A percentile compares a stretch with the other conserved stretches of the same genome.
Conservation (phyloP, 2,888 invertebrate genomes). For the Aquatica leii region DNA sequence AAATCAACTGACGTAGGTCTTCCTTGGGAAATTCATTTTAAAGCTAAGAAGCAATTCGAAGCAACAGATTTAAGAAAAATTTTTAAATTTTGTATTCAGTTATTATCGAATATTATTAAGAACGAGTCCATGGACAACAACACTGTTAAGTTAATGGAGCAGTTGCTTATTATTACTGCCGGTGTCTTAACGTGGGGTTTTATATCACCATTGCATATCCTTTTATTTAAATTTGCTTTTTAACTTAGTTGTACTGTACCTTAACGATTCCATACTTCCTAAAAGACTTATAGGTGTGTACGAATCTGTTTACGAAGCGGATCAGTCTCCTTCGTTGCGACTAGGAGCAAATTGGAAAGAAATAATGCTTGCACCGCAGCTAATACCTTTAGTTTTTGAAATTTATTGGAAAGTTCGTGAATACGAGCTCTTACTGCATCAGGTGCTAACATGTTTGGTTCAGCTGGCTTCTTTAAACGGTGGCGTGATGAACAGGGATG, state of each 20-base stretch:
- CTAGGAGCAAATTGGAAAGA: slow-evolving; percentile 77
- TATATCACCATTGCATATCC: slow-evolving; percentile 66
- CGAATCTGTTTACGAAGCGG: slow-evolving; percentile 73
- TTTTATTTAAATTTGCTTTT: slow-evolving; percentile 40
- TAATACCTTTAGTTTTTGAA: slow-evolving; percentile 82
- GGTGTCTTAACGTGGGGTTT: slow-evolving; percentile 85
- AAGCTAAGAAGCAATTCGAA: slow-evolving; percentile 87
- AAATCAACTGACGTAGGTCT: slow-evolving; percentile 88
- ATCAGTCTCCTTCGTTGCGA: slow-evolving; percentile 68
- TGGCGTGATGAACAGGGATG: slow-evolving; percentile 62
- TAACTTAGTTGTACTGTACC: slow-evolving; percentile 26
- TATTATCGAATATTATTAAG: slow-evolving; percentile 68
- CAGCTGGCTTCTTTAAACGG: slow-evolving; percentile 80
- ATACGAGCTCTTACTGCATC: slow-evolving; percentile 77
- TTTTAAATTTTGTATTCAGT: slow-evolving; percentile 75
- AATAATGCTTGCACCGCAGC: slow-evolving; percentile 75
- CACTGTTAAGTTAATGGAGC: slow-evolving; percentile 69
- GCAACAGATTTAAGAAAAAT: slow-evolving; percentile 79
- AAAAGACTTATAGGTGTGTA: slow-evolving; percentile 76
- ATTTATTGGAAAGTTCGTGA: slow-evolving; percentile 83
- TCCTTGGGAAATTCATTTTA: slow-evolving; percentile 87
- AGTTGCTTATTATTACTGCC: slow-evolving; percentile 80
- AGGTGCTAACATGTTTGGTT: slow-evolving; percentile 82
- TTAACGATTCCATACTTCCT: slow-evolving; percentile 62
- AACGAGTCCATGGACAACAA: slow-evolving; percentile 62